phyloP scores from a whole-genome alignment of 2,797 vertebrate genomes.

The Streptopelia turtur region DNA sequence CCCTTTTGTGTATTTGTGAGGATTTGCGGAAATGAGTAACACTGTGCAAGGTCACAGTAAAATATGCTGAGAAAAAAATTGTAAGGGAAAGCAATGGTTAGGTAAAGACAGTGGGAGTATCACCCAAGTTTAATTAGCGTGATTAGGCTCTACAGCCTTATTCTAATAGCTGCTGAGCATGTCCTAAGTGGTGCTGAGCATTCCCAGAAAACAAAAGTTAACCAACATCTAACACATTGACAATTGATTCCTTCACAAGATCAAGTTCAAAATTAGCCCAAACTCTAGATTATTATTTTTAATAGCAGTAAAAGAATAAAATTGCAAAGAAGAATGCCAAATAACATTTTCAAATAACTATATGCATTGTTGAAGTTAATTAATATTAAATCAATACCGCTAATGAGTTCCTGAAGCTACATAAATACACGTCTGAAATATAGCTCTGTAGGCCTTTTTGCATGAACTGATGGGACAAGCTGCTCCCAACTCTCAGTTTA shows the following conservation, averaged over 20 bases:
- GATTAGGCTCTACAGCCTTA: background rate
- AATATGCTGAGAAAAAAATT: conserved; percentile 15
- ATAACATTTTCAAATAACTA: background rate
- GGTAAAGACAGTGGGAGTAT: background rate
- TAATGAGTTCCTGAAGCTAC: background rate
- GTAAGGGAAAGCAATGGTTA: background rate
- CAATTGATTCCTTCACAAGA: background rate
- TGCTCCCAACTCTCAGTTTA: background rate
- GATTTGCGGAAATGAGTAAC: conserved; percentile 29
- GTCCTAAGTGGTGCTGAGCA: background rate
- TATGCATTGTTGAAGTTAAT: background rate
- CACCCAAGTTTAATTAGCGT: background rate
- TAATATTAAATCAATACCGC: background rate
- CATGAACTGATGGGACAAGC: background rate
- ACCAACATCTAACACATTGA: background rate
- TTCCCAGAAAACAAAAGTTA: background rate
- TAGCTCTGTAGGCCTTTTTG: background rate
- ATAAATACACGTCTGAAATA: background rate
- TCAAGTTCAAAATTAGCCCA: background rate
- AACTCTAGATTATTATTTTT: background rate
- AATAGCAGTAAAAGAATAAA: background rate
- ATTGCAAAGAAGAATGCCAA: background rate
- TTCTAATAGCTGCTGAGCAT: background rate
- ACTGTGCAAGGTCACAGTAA: background rate
- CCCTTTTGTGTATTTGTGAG: conserved; percentile 22